phyloP scores from a whole-genome alignment of 92 coral and sea anemone species.

The Epizoanthus ramosus region DNA sequence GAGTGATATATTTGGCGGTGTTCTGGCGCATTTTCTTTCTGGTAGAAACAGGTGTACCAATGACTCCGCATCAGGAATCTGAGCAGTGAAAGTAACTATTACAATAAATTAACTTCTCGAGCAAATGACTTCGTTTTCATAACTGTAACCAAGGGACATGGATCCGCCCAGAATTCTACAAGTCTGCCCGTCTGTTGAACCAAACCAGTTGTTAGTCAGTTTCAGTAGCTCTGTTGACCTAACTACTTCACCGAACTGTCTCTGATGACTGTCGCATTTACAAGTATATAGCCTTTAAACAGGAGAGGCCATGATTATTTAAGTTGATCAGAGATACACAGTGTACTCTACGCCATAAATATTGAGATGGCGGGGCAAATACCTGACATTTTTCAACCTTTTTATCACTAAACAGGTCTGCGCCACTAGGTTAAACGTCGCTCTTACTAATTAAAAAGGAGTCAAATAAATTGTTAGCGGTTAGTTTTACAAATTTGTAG shows the following conservation, averaged over 20 bases:
- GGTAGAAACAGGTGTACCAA: neutral
- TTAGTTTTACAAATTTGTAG: neutral
- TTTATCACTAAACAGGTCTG: slow-evolving; percentile 34
- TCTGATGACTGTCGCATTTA: neutral
- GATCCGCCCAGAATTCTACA: slow-evolving; percentile 24
- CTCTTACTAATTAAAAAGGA: slow-evolving; percentile 16
- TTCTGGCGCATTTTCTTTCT: neutral
- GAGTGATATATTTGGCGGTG: neutral
- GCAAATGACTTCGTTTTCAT: slow-evolving; percentile 32
- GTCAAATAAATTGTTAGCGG: slow-evolving; percentile 7
- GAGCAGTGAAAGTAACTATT: slow-evolving; percentile 8
- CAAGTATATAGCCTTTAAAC: neutral
- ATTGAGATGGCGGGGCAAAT: slow-evolving; percentile 9
- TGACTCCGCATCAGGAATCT: slow-evolving; percentile 3
- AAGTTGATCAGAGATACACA: neutral
- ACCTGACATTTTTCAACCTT: slow-evolving; percentile 5
- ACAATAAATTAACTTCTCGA: slow-evolving; percentile 29
- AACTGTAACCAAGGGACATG: neutral
- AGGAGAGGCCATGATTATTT: neutral
- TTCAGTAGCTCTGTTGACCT: slow-evolving; percentile 1
- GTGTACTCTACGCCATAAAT: neutral
- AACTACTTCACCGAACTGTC: neutral
- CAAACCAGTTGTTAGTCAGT: slow-evolving; percentile 1
- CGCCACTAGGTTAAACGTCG: slow-evolving; percentile 9
- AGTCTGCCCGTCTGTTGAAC: slow-evolving; percentile 32